Base-by-base conservation (phyloP, 2,888 invertebrate genomes). In the Drosophila algonquin region DNA sequence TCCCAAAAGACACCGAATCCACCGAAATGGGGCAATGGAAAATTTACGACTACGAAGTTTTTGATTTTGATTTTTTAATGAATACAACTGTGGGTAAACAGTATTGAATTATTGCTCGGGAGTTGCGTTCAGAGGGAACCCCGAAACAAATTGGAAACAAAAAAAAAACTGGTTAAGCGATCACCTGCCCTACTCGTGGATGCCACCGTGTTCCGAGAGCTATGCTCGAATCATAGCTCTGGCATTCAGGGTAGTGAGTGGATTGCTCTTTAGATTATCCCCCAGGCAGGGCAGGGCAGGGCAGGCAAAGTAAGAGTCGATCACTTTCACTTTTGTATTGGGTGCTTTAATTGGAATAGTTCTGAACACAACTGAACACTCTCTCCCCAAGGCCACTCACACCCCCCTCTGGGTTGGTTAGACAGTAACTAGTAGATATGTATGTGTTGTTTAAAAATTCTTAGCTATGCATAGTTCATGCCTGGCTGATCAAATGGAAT, bases 391-490 rank as follows among this genome's bases (percentile, higher is more conserved):
- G 40, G 40, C 40, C 40, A 40, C 16, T 3, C 53, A 9, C 16
- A 9, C 40, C 21, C 21, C 32, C 32, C 21, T 9, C 21, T n/a
- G 45, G 24, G 16, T n/a, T 9, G 16, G n/a, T 45, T 21, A 10
- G 40, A 24, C n/a, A 27, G 46, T 46, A 30, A 46, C 27, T 46
- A 45, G 24, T 24, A 24, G 24, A 24, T 24, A 24, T 24, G 24
- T 24, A 21, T 56, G 30, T 56, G 27, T n/a, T 21, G 14, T 18
- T 69, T 71, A 71, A 21, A 57, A 67, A 79, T 87, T 83, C 85
- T 87, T 79, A 59, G 76, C 67, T 60, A 65, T 65, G 63, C 80
- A 71, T 79, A 82, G 73, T 81, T 87, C 77, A 84, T 84, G 87
- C 82, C 70, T 82, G 63, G 77, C 65, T 82, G 86, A 51, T 44